Percentiles rank a stretch among this genome's conserved stretches.
Evolutionary conservation across 2,888 invertebrate species (phyloP).

Genomic region (Pegoplata infirma): DNA sequence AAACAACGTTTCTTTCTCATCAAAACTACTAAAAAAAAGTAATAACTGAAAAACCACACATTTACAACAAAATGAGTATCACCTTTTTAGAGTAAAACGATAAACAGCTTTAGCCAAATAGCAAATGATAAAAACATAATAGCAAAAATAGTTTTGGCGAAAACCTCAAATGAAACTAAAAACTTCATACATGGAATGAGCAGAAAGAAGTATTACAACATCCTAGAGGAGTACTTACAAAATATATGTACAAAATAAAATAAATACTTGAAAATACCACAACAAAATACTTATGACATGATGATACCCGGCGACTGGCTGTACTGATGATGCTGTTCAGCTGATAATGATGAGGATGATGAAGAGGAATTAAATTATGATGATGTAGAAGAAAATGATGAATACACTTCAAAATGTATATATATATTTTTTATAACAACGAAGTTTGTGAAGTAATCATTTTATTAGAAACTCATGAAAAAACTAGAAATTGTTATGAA

Average conservation of each 20-base stretch:
- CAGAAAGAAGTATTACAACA: neutral
- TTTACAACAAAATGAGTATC: slow-evolving; percentile 47
- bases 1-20: slow-evolving; percentile 38
- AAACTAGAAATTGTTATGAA: neutral
- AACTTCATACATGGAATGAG: slow-evolving; percentile 26
- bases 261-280: slow-evolving; percentile 56
- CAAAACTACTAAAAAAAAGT: slow-evolving; percentile 5
- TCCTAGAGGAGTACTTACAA: neutral
- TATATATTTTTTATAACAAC: slow-evolving; percentile 8
- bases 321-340: neutral
- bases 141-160: slow-evolving; percentile 8
- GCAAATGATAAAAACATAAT: neutral
- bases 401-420: slow-evolving; percentile 1
- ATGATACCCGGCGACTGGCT: slow-evolving; percentile 23
- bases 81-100: slow-evolving; percentile 53
- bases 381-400: slow-evolving; percentile 6
- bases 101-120: slow-evolving; percentile 43
- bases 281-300: slow-evolving; percentile 60
- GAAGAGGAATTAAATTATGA: neutral
- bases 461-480: slow-evolving; percentile 36
- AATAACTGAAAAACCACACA: slow-evolving; percentile 35
- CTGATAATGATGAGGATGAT: slow-evolving; percentile 16
- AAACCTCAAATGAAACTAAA: slow-evolving; percentile 50
- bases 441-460: slow-evolving; percentile 32
- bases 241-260: slow-evolving; percentile 16